These are phyloP conservation scores for Microdon myrmicae DNA, from an alignment of 2,888 invertebrate genomes.

Conservation along the genomic window DNA sequence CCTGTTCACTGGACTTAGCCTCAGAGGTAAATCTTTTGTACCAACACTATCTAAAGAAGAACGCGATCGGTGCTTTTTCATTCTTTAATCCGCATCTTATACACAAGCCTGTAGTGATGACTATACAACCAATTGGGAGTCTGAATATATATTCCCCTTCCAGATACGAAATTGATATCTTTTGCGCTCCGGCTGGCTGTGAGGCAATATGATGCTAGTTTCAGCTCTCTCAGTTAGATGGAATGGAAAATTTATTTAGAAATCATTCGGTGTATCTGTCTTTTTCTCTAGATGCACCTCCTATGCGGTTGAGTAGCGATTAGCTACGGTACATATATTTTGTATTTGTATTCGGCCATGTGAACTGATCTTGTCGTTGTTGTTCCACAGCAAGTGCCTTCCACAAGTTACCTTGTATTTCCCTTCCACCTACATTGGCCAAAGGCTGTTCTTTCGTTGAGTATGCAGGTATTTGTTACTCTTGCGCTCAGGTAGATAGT, in stretches of 20 bases:
- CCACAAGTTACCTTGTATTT: constrained; percentile 22
- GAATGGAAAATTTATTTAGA: constrained; percentile 42
- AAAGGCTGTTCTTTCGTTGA: constrained; percentile 36
- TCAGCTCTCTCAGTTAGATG: constrained; percentile 42
- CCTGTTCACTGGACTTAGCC: no score
- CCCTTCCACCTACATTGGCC: constrained; percentile 49
- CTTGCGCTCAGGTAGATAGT: constrained; percentile 55
- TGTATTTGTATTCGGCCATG: constrained; percentile 45
- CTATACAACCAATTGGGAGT: constrained; percentile 40
- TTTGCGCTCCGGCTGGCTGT: constrained; percentile 32
- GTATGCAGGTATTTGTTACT: constrained; percentile 50
- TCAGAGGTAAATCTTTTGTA: constrained; percentile 22
- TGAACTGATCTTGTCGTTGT: constrained; percentile 37
- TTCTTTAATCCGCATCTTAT: constrained; percentile 22
- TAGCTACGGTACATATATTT: constrained; percentile 28
- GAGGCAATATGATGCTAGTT: constrained; percentile 3
- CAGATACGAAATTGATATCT: constrained; percentile 18
- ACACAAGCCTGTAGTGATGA: no score
- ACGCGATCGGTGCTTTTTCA: constrained; percentile 20
- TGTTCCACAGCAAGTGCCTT: constrained; percentile 24
- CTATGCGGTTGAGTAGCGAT: constrained; percentile 36
- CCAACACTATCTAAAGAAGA: constrained; percentile 25
- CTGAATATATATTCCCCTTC: constrained; percentile 39
- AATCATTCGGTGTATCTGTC: constrained; percentile 33
- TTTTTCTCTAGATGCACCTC: constrained; percentile 49